These are phyloP conservation scores for Perca fluviatilis DNA, from an alignment of 2,113 vertebrate genomes.

Conservation along the genomic window DNA sequence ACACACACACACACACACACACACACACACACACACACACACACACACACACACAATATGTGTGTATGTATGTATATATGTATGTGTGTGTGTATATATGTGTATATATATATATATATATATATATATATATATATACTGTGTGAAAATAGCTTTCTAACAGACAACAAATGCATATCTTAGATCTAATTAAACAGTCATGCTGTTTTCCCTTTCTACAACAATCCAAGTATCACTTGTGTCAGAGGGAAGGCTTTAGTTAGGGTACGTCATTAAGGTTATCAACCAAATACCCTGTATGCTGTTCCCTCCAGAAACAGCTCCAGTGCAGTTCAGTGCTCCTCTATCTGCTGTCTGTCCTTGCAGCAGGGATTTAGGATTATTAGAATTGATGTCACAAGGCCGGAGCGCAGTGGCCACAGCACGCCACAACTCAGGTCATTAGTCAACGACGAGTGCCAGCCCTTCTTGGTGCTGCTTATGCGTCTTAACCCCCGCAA, in stretches of 20 bases:
- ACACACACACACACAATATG: too few relatives aligned
- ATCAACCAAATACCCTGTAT: slow-evolving; percentile 7
- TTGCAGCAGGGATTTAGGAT: slow-evolving; percentile 57
- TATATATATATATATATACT: background rate
- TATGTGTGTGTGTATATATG: too few relatives aligned
- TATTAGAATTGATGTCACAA: slow-evolving; percentile 74
- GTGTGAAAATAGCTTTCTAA: slow-evolving; percentile 7
- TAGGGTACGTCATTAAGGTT: slow-evolving; percentile 17
- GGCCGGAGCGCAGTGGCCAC: slow-evolving; percentile 44
- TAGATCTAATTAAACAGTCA: background rate
- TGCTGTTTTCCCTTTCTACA: background rate
- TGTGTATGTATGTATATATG: too few relatives aligned
- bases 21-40: too few relatives aligned
- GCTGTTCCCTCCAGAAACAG: slow-evolving; percentile 5
- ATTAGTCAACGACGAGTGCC: slow-evolving; percentile 60
- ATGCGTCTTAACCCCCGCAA: slow-evolving; percentile 45
- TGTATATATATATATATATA: too few relatives aligned
- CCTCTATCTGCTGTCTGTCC: slow-evolving; percentile 51
- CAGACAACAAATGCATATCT: slow-evolving; percentile 9
- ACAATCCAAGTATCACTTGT: slow-evolving; percentile 5
- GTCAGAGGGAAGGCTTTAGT: slow-evolving; percentile 3
- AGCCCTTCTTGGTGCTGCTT: slow-evolving; percentile 36
- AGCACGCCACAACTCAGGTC: slow-evolving; percentile 47
- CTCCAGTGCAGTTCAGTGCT: background rate
- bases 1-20: too few relatives aligned